A percentile compares a stretch with the other conserved stretches of the same genome.
Conservation (phyloP, 2,888 invertebrate genomes). For the Tillus elongatus region DNA sequence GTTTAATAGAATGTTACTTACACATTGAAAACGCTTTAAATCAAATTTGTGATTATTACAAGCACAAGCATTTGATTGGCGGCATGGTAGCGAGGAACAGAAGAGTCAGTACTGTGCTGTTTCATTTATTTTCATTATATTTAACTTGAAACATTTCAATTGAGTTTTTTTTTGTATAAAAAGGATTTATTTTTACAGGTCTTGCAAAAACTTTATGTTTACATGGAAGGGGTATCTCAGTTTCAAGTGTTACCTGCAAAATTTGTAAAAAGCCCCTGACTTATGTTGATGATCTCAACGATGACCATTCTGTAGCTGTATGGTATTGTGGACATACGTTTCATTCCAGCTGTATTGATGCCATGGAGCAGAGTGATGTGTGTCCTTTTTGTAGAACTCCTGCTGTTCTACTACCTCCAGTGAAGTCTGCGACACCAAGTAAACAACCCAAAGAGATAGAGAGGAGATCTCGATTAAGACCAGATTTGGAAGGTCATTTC, state of each 20-base stretch:
- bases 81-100: background rate
- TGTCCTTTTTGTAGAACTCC: conserved; percentile 36
- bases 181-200: conserved; percentile 33
- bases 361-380: conserved; percentile 24
- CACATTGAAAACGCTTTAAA: background rate
- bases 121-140: background rate
- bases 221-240: conserved; percentile 33
- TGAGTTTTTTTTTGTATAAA: background rate
- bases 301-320: conserved; percentile 28
- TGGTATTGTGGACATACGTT: conserved; percentile 40
- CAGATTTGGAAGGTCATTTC: conserved; percentile 40
- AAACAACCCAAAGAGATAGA: conserved; percentile 18
- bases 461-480: conserved; percentile 25
- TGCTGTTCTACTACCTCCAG: conserved; percentile 24
- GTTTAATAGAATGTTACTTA: too few species aligned
- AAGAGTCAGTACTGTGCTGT: background rate
- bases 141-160: background rate
- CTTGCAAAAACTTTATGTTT: conserved; percentile 34
- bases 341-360: conserved; percentile 29
- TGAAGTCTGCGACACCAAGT: conserved; percentile 13
- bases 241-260: conserved; percentile 31
- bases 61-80: background rate
- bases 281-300: conserved; percentile 23
- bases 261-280: conserved; percentile 35
- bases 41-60: background rate